Base-by-base conservation (phyloP, 1,140 invertebrate species). In the Ganaspis sp. region DNA sequence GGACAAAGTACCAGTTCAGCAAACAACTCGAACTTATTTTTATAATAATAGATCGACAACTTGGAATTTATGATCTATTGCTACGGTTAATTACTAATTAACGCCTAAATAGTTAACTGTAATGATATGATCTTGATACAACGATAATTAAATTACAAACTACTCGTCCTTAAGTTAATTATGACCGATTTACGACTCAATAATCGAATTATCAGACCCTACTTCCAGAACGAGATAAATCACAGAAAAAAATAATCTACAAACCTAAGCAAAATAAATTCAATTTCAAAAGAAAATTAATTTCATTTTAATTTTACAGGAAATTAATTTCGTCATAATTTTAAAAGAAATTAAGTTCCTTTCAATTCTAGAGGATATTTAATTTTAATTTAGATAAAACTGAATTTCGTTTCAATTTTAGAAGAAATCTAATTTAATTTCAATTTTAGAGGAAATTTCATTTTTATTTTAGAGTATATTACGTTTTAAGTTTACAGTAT, bases 101-200 rank as follows among this genome's bases (percentile, higher is more conserved):
- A 88, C 75, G 76, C 72, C 83, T 89, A 86, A 82, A 82, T 58
- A 79, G 75, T 82, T 84, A 87, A 85, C 26, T 23, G 69, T 88
- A 90, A 88, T 88, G 87, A 89, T 89, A 88, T 90, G 85, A 76
- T 86, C 81, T 80, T 83, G 75, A 81, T 82, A 77, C 85, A 87
- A 87, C 75, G 79, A 84, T 86, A 87, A 88, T 84, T 84, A 86
- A 88, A 88, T 88, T 85, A 89, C 76, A 58, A 69, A 77, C 73
- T 72, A 76, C 29, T 53, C 53, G 37, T 37, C 38, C 15, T n/a
- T 49, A 26, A 64, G 54, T 64, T 64, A 23, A 58, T 64, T 64
- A 64, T 26, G 23, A 64, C 23, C 54, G 54, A 64, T 64, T 64
- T 11, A 72, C 38, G 69, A 72, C 72, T 29, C 21, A 76, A 69